Evolutionary conservation across 2,888 invertebrate species (phyloP).

Genomic region (Dynastes maya): DNA sequence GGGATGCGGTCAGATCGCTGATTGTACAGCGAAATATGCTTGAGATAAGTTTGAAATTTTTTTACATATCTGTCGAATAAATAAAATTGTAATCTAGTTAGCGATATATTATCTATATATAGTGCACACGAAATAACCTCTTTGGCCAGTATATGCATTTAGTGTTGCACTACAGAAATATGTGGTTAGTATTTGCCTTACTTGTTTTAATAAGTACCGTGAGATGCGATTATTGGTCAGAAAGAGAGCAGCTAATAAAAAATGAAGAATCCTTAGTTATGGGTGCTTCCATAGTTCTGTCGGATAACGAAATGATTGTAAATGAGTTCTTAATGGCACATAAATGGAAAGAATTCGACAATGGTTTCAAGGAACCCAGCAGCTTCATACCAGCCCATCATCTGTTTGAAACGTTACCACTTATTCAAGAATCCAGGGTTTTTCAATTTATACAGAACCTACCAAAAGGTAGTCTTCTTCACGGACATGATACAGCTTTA

Average conservation of each 20-base stretch:
- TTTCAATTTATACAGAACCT: constrained; percentile 78
- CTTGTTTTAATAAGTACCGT: not conserved
- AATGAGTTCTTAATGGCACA: constrained; percentile 61
- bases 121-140: too few species aligned
- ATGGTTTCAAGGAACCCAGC: constrained; percentile 61
- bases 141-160: too few species aligned
- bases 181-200: not conserved
- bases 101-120: too few species aligned
- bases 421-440: constrained; percentile 77
- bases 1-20: too few species aligned
- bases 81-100: too few species aligned
- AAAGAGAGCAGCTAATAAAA: constrained; percentile 52
- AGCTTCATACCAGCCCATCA: constrained; percentile 78
- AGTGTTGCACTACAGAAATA: not conserved
- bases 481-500: constrained; percentile 79
- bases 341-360: constrained; percentile 62
- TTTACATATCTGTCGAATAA: too few species aligned
- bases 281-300: constrained; percentile 59
- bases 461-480: constrained; percentile 85
- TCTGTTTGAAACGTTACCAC: constrained; percentile 76
- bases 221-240: constrained; percentile 52
- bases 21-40: too few species aligned
- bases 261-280: constrained; percentile 46
- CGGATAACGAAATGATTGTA: constrained; percentile 60
- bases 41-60: too few species aligned